Evolutionary conservation across 2,113 vertebrate genomes (phyloP).

Genomic region (Ovibos moschatus): DNA sequence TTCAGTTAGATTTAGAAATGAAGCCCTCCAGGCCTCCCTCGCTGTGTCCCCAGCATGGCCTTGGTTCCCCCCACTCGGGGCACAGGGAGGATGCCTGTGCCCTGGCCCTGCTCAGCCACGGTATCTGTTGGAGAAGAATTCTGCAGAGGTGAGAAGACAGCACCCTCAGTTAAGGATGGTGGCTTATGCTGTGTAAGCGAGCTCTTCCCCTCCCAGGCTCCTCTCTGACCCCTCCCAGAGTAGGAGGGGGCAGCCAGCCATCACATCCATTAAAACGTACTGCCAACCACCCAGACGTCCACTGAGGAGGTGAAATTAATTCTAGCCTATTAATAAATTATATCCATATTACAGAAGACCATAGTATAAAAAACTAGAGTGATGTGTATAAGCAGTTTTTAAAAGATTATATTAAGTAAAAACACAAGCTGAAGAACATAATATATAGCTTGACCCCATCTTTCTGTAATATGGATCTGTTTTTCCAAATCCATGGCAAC

Average conservation of each 20-base stretch:
- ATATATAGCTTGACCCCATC: neutral
- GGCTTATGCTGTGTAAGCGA: rapidly evolving
- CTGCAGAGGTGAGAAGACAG: neutral
- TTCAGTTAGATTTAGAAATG: neutral
- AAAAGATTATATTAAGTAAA: neutral
- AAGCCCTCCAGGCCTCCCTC: neutral
- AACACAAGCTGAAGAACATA: neutral
- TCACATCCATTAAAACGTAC: neutral
- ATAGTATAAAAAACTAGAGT: neutral
- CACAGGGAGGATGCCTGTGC: neutral
- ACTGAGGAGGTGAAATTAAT: neutral
- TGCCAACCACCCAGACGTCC: neutral
- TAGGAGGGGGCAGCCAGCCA: neutral
- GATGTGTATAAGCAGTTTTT: neutral
- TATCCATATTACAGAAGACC: neutral
- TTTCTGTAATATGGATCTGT: neutral
- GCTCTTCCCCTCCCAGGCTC: neutral
- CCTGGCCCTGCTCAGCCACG: neutral
- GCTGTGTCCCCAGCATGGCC: neutral
- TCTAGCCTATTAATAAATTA: neutral
- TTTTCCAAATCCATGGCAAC: neutral
- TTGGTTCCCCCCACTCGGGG: neutral
- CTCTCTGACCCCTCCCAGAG: neutral
- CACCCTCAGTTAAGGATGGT: neutral
- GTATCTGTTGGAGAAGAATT: neutral